Evolutionary conservation across 1,140 invertebrate species (phyloP).

Genomic region (Zaprionus nigranus): DNA sequence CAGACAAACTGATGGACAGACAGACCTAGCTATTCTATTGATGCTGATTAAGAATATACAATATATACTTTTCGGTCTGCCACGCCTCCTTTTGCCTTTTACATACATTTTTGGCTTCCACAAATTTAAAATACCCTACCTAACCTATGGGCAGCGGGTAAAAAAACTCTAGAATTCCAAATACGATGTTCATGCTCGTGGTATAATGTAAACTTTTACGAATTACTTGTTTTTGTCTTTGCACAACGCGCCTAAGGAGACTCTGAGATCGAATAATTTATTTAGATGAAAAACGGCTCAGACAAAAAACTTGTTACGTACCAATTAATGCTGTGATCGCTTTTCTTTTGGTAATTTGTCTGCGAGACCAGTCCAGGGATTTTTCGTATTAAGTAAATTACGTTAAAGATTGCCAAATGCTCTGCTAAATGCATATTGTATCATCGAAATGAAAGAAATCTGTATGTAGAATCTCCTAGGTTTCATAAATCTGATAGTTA

Average conservation of each 20-base stretch:
- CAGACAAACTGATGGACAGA: too few relatives aligned
- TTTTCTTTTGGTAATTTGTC: constrained; percentile 31
- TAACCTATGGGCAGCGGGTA: too few relatives aligned
- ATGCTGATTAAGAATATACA: too few relatives aligned
- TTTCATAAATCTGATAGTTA: neutral
- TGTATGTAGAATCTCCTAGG: neutral
- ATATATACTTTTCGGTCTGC: too few relatives aligned
- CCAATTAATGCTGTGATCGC: constrained; percentile 21
- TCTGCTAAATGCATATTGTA: neutral
- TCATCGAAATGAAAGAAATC: constrained; percentile 3
- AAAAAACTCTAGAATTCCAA: constrained; percentile 20
- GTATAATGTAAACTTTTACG: constrained; percentile 23
- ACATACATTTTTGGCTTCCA: too few relatives aligned
- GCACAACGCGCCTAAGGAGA: constrained; percentile 3
- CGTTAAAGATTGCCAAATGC: constrained; percentile 18
- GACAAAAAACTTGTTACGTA: constrained; percentile 24
- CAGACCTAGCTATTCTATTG: too few relatives aligned
- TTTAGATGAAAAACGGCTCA: constrained; percentile 8
- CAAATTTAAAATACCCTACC: too few relatives aligned
- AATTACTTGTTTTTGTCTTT: constrained; percentile 23
- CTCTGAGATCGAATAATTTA: constrained; percentile 19
- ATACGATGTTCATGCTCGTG: constrained; percentile 15
- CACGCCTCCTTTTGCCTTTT: too few relatives aligned
- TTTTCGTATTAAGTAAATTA: constrained; percentile 21
- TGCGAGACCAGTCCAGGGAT: constrained; percentile 11